Evolutionary conservation across 2,888 invertebrate species (phyloP), one percentile per base, ranked within the genome.

Genomic region (Fragum fragum): DNA sequence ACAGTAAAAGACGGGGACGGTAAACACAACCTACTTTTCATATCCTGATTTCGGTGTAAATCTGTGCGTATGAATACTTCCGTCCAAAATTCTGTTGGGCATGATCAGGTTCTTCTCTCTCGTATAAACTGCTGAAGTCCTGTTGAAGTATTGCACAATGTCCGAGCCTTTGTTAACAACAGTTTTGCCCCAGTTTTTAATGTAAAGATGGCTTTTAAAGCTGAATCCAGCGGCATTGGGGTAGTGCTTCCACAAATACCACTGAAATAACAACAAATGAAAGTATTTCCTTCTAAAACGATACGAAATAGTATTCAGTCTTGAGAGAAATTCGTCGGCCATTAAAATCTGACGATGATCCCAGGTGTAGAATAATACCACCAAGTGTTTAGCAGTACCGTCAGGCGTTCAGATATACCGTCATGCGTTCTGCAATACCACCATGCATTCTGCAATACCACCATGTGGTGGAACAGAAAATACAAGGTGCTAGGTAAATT

Each of bases 71-170:
- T 57, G 59, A 39, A 73, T 57, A 1, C 26, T 73, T 1, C 73
- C 73, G 16, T 59, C 26, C 6, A 39, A 18, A 2, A 61, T 42
- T 23, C 73, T 36, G 16, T 36, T 11, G 9, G 73, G 73, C 29
- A 73, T 21, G 18, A 73, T 2, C 6, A 73, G 21, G 26, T 73
- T 73, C 47, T 73, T 73, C 23, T 57, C 18, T 9, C 73, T 32
- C n/a, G 73, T 73, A 23, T 21, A 59, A 16, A 73, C 26, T 2
- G 61, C 59, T 2, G 32, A 6, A 14, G 73, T 73, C 18, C 73
- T 59, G 28, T 59, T 39, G 18, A 42, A 42, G 28, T 73, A 73
- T 36, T 73, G 73, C 21, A 59, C 73, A 42, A 73, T 73, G 39
- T 73, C 73, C 16, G 73, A 73, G 6, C 73, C 73, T 21, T 61